These are phyloP conservation scores for Harpegnathos saltator DNA, from an alignment of 1,140 invertebrate genomes.

Conservation along the genomic window DNA sequence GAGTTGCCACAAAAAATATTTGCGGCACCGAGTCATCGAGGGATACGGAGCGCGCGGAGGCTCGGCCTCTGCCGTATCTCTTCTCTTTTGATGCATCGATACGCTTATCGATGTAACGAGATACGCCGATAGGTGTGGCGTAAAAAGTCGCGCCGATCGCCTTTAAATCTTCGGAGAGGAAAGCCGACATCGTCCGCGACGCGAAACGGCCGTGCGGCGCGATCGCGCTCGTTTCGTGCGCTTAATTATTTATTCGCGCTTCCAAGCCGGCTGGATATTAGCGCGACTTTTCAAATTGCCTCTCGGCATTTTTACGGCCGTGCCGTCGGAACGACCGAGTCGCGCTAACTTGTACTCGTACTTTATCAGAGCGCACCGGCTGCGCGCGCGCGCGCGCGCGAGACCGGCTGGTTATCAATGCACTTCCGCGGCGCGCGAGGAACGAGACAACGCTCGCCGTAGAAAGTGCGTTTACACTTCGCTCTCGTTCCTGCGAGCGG, in stretches of 20 bases:
- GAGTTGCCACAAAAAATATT: background rate
- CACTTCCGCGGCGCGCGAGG: slow-evolving; percentile 65
- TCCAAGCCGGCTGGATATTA: slow-evolving; percentile 14
- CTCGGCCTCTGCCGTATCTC: background rate
- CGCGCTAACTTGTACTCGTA: no score
- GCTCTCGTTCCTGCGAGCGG: slow-evolving; percentile 59
- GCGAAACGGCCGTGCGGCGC: no score
- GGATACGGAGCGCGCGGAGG: background rate
- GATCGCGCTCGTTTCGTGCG: no score
- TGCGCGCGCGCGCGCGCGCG: no score
- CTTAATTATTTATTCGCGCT: slow-evolving; percentile 23
- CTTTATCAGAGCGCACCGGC: slow-evolving; percentile 59
- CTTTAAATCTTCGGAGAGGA: background rate
- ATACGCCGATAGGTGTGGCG: background rate
- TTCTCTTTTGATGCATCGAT: slow-evolving; percentile 3
- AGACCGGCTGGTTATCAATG: slow-evolving; percentile 57
- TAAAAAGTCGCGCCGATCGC: background rate
- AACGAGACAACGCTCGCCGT: slow-evolving; percentile 51
- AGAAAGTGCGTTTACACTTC: slow-evolving; percentile 69
- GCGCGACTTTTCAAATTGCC: background rate
- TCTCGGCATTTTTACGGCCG: background rate
- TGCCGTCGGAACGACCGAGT: background rate
- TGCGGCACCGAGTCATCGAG: background rate
- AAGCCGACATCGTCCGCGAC: slow-evolving; percentile 4
- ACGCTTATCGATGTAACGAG: slow-evolving; percentile 24